A percentile compares a stretch with the other conserved stretches of the same genome.
Conservation (phyloP, 2,888 invertebrate species). For the Drosophila flavopinicola region DNA sequence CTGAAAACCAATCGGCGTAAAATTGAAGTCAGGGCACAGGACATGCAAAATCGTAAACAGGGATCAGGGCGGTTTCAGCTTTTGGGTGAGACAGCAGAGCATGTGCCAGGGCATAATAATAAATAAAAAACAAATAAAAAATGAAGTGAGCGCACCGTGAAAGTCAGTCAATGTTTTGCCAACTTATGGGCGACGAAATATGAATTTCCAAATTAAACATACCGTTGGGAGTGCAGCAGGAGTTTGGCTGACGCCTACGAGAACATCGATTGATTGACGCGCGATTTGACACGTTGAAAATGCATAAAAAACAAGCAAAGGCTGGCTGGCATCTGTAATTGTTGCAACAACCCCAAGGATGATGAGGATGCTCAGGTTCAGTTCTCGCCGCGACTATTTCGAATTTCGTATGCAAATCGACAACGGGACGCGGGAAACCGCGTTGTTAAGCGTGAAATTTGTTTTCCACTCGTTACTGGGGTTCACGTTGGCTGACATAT, state of each 20-base stretch:
- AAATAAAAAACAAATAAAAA: constrained; percentile 71
- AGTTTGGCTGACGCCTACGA: constrained; percentile 19
- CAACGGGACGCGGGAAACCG: constrained; percentile 60
- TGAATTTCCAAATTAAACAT: constrained; percentile 72
- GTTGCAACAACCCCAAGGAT: constrained; percentile 70
- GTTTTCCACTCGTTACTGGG: constrained; percentile 66
- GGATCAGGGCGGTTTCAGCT: constrained; percentile 39
- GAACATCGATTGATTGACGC: constrained; percentile 78
- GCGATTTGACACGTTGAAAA: constrained; percentile 80
- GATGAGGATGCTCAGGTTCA: constrained; percentile 7
- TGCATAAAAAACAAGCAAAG: constrained; percentile 58
- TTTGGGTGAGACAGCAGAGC: constrained; percentile 19
- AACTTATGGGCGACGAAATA: constrained; percentile 64
- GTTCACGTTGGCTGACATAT: constrained; percentile 56
- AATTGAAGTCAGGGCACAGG: constrained; percentile 82
- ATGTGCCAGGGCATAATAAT: constrained; percentile 71
- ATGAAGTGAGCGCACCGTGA: constrained; percentile 40
- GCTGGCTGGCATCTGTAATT: constrained; percentile 70
- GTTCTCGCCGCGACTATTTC: constrained; percentile 28
- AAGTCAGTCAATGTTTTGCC: constrained; percentile 51
- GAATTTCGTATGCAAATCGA: constrained; percentile 81
- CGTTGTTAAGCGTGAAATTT: constrained; percentile 83
- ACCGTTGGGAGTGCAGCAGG: constrained; percentile 32
- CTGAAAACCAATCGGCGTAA: constrained; percentile 85
- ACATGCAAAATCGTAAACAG: constrained; percentile 61